Evolutionary conservation across 2,113 vertebrate genomes (phyloP).

Genomic region (Falco punctatus): DNA sequence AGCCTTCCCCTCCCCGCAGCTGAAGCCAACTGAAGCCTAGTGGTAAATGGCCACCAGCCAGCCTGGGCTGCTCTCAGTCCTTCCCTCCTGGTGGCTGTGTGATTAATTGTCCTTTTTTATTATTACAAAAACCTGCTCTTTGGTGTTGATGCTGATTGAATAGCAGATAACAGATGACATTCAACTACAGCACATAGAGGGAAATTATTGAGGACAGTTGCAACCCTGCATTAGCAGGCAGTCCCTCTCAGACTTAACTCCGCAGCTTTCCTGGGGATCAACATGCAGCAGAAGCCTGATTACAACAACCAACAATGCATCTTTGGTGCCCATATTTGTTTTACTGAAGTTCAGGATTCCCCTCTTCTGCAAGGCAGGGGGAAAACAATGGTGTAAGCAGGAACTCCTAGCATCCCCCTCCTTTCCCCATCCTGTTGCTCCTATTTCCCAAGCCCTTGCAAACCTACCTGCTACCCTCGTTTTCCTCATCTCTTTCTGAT

Average conservation of each 20-base stretch:
- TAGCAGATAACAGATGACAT: background rate
- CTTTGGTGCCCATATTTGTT: fast-evolving
- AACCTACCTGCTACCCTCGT: background rate
- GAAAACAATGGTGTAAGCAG: background rate
- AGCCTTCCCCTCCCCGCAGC: background rate
- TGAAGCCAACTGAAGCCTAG: background rate
- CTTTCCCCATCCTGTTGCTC: background rate
- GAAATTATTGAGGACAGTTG: background rate
- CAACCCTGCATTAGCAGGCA: fast-evolving
- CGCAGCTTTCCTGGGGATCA: background rate
- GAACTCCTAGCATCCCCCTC: background rate
- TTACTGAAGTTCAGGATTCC: background rate
- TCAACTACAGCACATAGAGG: background rate
- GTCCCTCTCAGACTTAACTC: background rate
- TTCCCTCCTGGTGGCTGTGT: background rate
- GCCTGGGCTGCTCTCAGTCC: background rate
- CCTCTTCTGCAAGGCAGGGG: background rate
- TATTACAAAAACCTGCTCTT: background rate
- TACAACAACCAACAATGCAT: background rate
- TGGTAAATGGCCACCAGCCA: background rate
- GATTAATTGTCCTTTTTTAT: background rate
- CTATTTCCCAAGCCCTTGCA: background rate
- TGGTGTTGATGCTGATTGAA: background rate
- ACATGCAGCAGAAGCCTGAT: background rate
- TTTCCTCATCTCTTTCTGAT: background rate